A percentile compares a stretch with the other conserved stretches of the same genome.
Evolutionary conservation across 2,888 invertebrate species (phyloP).

Genomic region (Sarcophaga rosellei): DNA sequence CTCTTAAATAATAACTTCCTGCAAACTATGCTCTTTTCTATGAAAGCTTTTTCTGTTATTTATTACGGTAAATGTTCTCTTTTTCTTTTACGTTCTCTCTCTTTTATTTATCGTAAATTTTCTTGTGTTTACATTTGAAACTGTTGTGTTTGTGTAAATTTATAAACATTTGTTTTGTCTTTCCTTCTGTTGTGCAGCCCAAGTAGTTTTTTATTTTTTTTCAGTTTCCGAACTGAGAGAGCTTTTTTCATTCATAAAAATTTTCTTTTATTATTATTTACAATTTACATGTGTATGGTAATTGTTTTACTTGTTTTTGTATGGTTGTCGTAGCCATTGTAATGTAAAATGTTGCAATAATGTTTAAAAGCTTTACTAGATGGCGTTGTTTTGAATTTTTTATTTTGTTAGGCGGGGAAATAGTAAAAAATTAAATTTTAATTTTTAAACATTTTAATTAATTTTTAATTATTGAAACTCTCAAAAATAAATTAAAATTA

Average conservation of each 20-base stretch:
- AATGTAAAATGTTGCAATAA: not conserved
- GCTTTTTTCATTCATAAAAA: conserved; percentile 63
- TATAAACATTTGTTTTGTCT: not conserved
- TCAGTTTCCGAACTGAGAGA: not conserved
- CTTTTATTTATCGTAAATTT: no score
- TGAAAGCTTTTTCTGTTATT: not conserved
- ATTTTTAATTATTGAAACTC: no score
- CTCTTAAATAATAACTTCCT: not conserved
- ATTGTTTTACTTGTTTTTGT: not conserved
- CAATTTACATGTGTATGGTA: not conserved
- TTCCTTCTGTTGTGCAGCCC: not conserved
- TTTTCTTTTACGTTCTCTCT: no score
- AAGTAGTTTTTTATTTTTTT: not conserved
- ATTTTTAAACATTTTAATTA: not conserved
- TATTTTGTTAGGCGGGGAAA: not conserved
- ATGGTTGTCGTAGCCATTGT: not conserved
- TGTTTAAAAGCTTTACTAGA: conserved; percentile 53
- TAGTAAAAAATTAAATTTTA: not conserved
- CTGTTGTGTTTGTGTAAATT: not conserved
- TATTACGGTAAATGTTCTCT: no score
- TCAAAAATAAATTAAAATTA: no score
- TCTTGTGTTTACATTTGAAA: no score
- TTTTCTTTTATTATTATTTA: conserved; percentile 20
- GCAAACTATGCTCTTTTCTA: not conserved
- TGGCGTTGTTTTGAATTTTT: conserved; percentile 40